These are phyloP conservation scores for Crotalus horridus DNA, from an alignment of 2,113 vertebrate genomes.

Conservation along the genomic window DNA sequence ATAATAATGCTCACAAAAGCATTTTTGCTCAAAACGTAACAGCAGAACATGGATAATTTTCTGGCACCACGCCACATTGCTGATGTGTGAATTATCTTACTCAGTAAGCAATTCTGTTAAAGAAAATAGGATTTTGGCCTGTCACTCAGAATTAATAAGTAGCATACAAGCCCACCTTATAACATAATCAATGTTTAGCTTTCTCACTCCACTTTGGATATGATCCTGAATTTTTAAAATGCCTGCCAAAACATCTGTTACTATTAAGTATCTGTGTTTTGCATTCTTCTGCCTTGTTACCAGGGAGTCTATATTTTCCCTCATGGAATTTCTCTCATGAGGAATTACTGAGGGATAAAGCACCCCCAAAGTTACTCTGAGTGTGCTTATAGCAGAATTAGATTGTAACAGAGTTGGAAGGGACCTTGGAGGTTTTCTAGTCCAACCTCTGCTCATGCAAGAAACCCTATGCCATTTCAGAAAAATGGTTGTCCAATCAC, in stretches of 20 bases:
- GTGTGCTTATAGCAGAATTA: not conserved
- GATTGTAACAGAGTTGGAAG: not conserved
- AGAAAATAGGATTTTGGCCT: not conserved
- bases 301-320: not conserved
- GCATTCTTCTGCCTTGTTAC: not conserved
- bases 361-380: not conserved
- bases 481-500: not conserved
- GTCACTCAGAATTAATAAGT: accelerated
- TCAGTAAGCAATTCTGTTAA: not conserved
- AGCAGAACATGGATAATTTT: conserved; percentile 37
- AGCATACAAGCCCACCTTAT: not conserved
- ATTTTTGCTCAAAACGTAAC: conserved; percentile 6
- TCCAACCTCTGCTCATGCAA: not conserved
- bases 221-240: not conserved
- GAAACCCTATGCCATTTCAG: not conserved
- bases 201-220: not conserved
- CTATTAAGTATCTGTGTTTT: not conserved
- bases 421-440: not conserved
- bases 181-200: not conserved
- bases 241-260: not conserved
- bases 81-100: conserved; percentile 1
- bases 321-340: conserved; percentile 1
- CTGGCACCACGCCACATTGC: conserved; percentile 3
- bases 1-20: conserved; percentile 9
- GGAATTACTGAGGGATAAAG: not conserved